Percentiles rank a stretch among this genome's conserved stretches.
Conservation (phyloP, 1,140 invertebrate genomes). For the Dryas iulia region DNA sequence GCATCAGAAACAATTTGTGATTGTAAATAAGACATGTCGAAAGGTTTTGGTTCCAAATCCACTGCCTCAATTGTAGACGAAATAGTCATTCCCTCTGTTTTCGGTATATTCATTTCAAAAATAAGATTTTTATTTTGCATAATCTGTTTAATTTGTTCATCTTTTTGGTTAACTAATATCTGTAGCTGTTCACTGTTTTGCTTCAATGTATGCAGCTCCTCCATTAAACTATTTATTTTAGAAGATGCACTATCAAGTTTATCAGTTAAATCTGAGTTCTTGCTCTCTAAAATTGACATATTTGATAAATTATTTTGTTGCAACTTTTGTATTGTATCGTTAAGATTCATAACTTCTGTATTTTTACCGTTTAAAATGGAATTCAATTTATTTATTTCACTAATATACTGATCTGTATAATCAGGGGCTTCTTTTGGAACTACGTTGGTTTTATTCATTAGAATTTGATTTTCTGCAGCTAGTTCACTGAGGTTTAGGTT, state of each 20-base stretch:
- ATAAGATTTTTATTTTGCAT: slow-evolving; percentile 61
- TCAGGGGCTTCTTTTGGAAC: slow-evolving; percentile 43
- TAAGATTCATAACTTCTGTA: slow-evolving; percentile 60
- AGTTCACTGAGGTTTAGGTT: slow-evolving; percentile 58
- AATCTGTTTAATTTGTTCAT: slow-evolving; percentile 67
- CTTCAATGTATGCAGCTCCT: background rate
- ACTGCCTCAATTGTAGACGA: slow-evolving; percentile 70
- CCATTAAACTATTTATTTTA: slow-evolving; percentile 40
- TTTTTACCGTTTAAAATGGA: slow-evolving; percentile 59
- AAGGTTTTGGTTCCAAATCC: slow-evolving; percentile 39
- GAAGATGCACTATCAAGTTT: slow-evolving; percentile 37
- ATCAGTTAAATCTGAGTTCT: slow-evolving; percentile 45
- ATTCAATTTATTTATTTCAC: slow-evolving; percentile 72
- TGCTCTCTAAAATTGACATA: slow-evolving; percentile 46
- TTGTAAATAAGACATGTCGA: slow-evolving; percentile 53
- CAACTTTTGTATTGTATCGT: slow-evolving; percentile 47
- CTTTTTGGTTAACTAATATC: slow-evolving; percentile 45
- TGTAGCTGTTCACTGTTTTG: slow-evolving; percentile 55
- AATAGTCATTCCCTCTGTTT: slow-evolving; percentile 73
- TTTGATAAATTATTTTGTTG: slow-evolving; percentile 43
- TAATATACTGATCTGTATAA: slow-evolving; percentile 71
- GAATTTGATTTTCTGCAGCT: slow-evolving; percentile 52
- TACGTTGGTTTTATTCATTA: slow-evolving; percentile 39
- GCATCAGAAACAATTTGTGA: slow-evolving; percentile 63
- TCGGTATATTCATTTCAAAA: slow-evolving; percentile 75